Conservation (phyloP, 2,888 invertebrate species). For the Clistopyga incitator region DNA sequence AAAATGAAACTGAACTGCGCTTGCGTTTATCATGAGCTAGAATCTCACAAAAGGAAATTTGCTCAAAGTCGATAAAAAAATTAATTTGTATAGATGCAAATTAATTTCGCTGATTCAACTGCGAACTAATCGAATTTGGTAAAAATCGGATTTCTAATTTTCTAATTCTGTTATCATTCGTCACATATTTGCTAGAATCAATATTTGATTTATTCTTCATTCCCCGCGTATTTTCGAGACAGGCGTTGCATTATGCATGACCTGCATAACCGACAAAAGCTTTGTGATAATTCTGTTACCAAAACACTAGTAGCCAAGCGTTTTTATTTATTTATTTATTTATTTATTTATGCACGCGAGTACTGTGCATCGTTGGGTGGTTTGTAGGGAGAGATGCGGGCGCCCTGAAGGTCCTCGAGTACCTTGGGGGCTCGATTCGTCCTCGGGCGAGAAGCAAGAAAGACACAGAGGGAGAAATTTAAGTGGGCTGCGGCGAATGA, state of each 20-base stretch:
- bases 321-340: constrained; percentile 44
- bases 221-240: constrained; percentile 5
- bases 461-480: constrained; percentile 65
- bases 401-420: constrained; percentile 49
- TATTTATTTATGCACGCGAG: not conserved
- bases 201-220: not conserved
- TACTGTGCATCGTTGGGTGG: constrained; percentile 2
- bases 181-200: not conserved
- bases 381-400: constrained; percentile 52
- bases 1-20: too few species aligned
- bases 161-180: not conserved
- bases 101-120: too few species aligned
- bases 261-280: constrained; percentile 54
- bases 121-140: too few species aligned
- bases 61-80: too few species aligned
- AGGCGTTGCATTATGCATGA: constrained; percentile 75
- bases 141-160: too few species aligned
- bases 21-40: too few species aligned
- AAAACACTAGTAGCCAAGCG: constrained; percentile 71
- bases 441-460: constrained; percentile 57
- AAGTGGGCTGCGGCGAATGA: constrained; percentile 75
- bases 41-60: too few species aligned
- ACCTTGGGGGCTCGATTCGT: constrained; percentile 52
- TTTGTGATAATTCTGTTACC: constrained; percentile 77
- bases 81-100: too few species aligned